A percentile compares a stretch with the other conserved stretches of the same genome.
phyloP scores from a whole-genome alignment of 2,888 invertebrate genomes.

The Exocentrus adspersus region DNA sequence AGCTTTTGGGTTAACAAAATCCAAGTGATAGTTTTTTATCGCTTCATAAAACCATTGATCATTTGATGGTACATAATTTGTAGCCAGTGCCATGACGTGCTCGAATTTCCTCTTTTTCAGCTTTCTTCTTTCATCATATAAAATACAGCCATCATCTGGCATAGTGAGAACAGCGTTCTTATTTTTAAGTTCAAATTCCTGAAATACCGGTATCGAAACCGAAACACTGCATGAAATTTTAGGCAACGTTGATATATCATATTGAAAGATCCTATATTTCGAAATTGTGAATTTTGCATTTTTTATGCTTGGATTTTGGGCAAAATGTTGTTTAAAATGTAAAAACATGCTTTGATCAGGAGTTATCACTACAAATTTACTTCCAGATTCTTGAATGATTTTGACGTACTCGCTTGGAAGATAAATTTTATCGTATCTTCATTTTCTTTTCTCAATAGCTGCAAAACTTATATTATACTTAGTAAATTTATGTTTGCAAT shows the following conservation, averaged over 20 bases:
- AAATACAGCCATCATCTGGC: slow-evolving; percentile 9
- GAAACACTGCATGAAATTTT: slow-evolving; percentile 16
- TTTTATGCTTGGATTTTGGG: slow-evolving; percentile 18
- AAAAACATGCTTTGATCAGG: slow-evolving; percentile 26
- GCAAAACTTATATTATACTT: no score
- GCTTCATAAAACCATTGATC: slow-evolving; percentile 2
- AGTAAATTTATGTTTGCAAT: no score
- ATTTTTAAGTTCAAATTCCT: slow-evolving; percentile 8
- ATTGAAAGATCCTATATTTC: slow-evolving; percentile 20
- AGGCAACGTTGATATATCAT: slow-evolving; percentile 8
- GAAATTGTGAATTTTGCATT: slow-evolving; percentile 27
- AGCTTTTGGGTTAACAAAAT: background rate
- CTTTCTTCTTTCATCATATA: slow-evolving; percentile 23
- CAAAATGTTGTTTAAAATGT: slow-evolving; percentile 18
- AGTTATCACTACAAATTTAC: slow-evolving; percentile 20
- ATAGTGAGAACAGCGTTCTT: background rate
- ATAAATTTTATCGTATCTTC: slow-evolving; percentile 14
- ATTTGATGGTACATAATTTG: slow-evolving; percentile 6
- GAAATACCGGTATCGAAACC: slow-evolving; percentile 5
- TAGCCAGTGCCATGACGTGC: slow-evolving; percentile 24
- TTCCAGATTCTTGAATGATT: slow-evolving; percentile 15
- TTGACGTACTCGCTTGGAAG: slow-evolving; percentile 22
- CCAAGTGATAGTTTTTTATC: background rate
- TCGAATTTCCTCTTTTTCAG: slow-evolving; percentile 23
- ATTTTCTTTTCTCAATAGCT: no score